Conservation (phyloP, 1,140 invertebrate genomes). For the Drosophila asahinai region DNA sequence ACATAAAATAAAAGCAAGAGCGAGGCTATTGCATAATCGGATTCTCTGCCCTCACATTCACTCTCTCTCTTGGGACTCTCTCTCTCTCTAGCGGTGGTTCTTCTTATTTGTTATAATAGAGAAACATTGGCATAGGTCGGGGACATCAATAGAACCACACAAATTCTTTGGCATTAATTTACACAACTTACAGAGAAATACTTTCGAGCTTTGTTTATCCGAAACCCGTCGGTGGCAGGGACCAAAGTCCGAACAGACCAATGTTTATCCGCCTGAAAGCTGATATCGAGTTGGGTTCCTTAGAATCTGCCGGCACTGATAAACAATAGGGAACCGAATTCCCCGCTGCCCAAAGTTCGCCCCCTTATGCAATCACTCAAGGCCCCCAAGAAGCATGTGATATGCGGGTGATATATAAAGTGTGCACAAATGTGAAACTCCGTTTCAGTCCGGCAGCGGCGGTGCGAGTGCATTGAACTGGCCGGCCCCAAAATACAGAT, state of each 20-base stretch:
- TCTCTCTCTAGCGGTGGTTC: neutral
- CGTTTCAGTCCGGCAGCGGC: neutral
- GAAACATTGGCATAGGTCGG: constrained; percentile 63
- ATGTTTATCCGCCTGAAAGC: constrained; percentile 18
- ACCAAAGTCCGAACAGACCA: constrained; percentile 21
- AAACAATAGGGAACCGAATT: constrained; percentile 17
- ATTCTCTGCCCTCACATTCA: neutral
- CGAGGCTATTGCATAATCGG: constrained; percentile 57
- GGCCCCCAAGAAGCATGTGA: constrained; percentile 3
- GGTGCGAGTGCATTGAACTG: constrained; percentile 54
- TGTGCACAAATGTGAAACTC: constrained; percentile 27
- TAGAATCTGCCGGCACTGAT: constrained; percentile 51
- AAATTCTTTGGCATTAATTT: constrained; percentile 32
- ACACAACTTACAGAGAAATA: constrained; percentile 25
- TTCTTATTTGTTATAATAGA: constrained; percentile 12
- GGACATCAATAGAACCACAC: constrained; percentile 26
- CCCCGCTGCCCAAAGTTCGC: constrained; percentile 19
- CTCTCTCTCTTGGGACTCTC: neutral
- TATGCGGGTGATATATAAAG: constrained; percentile 20
- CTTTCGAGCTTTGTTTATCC: constrained; percentile 6
- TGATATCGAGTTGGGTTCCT: constrained; percentile 30
- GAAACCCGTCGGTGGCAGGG: neutral
- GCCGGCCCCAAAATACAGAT: constrained; percentile 28
- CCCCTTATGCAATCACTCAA: constrained; percentile 22
- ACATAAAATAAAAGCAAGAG: constrained; percentile 30